These are phyloP conservation scores for Brachionus koreanus DNA, from an alignment of 1,140 invertebrate genomes.

Conservation along the genomic window DNA sequence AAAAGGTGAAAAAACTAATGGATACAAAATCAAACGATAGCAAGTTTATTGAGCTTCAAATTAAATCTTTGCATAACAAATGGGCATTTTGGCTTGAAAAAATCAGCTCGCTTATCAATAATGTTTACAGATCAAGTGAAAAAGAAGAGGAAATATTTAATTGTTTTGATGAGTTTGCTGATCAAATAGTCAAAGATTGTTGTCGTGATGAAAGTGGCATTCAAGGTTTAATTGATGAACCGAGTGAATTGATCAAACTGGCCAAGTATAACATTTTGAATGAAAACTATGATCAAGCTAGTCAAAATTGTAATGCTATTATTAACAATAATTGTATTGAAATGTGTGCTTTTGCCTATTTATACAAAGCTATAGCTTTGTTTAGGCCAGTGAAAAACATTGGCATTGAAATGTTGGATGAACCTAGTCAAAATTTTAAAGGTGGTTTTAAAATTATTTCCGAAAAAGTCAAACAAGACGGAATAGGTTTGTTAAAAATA, in stretches of 20 bases:
- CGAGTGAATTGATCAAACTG: background rate
- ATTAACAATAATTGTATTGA: background rate
- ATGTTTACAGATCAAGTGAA: background rate
- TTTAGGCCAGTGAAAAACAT: background rate
- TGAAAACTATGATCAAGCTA: background rate
- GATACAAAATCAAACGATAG: background rate
- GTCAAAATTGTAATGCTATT: background rate
- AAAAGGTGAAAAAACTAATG: background rate
- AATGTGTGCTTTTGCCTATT: background rate
- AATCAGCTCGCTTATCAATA: background rate
- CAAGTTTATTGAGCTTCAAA: background rate
- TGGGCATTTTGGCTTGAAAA: background rate
- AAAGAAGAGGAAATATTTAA: background rate
- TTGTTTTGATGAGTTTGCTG: background rate
- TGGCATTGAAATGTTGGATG: background rate
- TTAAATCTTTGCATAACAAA: constrained; percentile 13
- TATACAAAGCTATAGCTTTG: background rate
- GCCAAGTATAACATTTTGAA: background rate
- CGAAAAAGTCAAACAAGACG: background rate
- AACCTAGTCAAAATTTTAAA: background rate
- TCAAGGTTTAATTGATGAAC: background rate
- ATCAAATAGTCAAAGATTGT: background rate
- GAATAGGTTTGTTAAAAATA: background rate
- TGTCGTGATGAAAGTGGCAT: background rate
- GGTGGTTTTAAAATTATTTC: background rate